Conservation (phyloP, 2,113 vertebrate species). For the Campylorhamphus procurvoides region DNA sequence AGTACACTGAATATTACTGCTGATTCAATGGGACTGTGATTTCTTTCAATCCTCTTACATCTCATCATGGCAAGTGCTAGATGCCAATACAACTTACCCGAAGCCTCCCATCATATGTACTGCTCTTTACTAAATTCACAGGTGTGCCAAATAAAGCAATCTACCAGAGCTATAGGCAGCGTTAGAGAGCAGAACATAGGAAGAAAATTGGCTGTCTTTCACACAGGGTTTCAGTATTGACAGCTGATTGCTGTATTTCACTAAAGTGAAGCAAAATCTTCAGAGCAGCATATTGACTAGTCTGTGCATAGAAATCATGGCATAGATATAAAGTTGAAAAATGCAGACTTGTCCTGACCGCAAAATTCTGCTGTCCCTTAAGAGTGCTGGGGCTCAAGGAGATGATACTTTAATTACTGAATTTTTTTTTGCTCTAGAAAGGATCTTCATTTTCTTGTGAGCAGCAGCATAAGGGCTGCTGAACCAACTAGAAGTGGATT, state of each 20-base stretch:
- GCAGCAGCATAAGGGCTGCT: neutral
- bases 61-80: neutral
- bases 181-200: neutral
- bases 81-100: neutral
- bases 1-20: neutral
- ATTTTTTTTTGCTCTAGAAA: neutral
- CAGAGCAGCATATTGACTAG: neutral
- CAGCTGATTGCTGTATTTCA: constrained; percentile 6
- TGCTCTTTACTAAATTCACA: neutral
- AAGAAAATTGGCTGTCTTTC: constrained; percentile 14
- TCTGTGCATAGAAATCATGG: neutral
- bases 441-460: neutral
- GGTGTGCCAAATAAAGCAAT: neutral
- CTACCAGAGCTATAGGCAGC: neutral
- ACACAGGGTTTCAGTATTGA: neutral
- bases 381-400: neutral
- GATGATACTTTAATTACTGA: neutral
- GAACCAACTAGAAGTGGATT: neutral
- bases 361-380: neutral
- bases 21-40: neutral
- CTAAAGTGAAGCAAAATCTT: neutral
- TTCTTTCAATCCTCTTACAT: neutral
- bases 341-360: neutral
- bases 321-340: neutral
- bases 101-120: neutral